Evolutionary conservation across 2,113 vertebrate genomes (phyloP).

Genomic region (Erinaceus europaeus): DNA sequence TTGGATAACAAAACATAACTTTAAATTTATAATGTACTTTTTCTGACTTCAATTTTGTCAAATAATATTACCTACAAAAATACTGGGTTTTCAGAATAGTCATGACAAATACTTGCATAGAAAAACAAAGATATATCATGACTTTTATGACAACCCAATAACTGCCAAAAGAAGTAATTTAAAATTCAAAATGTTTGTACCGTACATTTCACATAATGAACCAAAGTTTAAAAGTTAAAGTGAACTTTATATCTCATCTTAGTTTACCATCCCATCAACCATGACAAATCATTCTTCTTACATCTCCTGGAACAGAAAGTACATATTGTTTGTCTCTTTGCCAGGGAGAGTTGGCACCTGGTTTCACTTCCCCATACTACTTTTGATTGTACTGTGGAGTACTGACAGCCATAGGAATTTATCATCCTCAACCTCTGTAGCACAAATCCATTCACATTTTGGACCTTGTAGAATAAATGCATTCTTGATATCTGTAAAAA

Average conservation of each 20-base stretch:
- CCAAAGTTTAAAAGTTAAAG: background rate
- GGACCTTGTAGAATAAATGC: constrained; percentile 84
- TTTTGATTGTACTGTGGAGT: constrained; percentile 74
- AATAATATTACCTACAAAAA: background rate
- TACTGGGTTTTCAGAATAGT: too few relatives aligned
- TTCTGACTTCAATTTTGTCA: background rate
- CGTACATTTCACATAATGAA: background rate
- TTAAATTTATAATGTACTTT: background rate
- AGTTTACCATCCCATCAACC: background rate
- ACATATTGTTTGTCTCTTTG: background rate
- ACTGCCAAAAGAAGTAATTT: background rate
- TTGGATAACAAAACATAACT: constrained; percentile 19
- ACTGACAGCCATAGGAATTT: constrained; percentile 82
- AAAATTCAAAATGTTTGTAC: background rate
- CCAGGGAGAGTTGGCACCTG: background rate
- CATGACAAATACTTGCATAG: too few relatives aligned
- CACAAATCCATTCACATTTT: constrained; percentile 83
- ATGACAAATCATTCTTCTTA: background rate
- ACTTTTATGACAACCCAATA: too few relatives aligned
- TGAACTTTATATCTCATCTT: background rate
- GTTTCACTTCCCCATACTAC: constrained; percentile 62
- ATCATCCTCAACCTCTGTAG: constrained; percentile 78
- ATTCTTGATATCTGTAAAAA: constrained; percentile 83
- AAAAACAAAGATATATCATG: too few relatives aligned
- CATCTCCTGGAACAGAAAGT: background rate